phyloP scores from a whole-genome alignment of 2,113 vertebrate genomes.

The Cephalophus harveyi region DNA sequence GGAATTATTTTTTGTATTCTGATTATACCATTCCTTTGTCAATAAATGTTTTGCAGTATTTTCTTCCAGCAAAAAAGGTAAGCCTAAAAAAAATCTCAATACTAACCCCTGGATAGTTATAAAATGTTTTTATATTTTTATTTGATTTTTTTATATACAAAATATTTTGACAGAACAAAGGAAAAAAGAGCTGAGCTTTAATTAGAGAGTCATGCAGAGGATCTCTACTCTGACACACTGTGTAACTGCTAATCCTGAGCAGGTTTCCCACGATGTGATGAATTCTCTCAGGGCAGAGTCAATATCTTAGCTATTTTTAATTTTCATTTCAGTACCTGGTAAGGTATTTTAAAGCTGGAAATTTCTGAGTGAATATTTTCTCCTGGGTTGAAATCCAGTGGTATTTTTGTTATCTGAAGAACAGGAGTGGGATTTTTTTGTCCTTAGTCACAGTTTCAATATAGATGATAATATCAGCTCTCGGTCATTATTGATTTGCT shows the following conservation, averaged over 20 bases:
- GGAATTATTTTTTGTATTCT: not conserved
- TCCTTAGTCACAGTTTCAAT: not conserved
- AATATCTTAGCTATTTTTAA: not conserved
- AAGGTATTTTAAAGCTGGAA: not conserved
- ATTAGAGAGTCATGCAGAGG: not conserved
- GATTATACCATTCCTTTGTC: not conserved
- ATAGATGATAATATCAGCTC: not conserved
- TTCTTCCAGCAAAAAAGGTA: not conserved
- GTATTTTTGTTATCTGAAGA: not conserved
- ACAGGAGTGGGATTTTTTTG: not conserved
- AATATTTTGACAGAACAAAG: not conserved
- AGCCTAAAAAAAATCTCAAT: not conserved
- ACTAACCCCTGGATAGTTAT: not conserved
- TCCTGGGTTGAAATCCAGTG: not conserved
- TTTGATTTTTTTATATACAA: not conserved
- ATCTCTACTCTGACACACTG: not conserved
- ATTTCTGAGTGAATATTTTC: not conserved
- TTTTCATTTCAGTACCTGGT: not conserved
- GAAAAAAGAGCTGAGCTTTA: not conserved
- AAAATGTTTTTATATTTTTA: not conserved
- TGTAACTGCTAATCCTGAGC: not conserved
- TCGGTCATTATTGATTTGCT: not conserved
- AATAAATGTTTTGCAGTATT: not conserved
- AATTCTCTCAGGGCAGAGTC: not conserved
- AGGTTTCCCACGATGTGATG: not conserved